These are phyloP conservation scores for Lithophane socia DNA, from an alignment of 2,888 invertebrate species.

Conservation along the genomic window DNA sequence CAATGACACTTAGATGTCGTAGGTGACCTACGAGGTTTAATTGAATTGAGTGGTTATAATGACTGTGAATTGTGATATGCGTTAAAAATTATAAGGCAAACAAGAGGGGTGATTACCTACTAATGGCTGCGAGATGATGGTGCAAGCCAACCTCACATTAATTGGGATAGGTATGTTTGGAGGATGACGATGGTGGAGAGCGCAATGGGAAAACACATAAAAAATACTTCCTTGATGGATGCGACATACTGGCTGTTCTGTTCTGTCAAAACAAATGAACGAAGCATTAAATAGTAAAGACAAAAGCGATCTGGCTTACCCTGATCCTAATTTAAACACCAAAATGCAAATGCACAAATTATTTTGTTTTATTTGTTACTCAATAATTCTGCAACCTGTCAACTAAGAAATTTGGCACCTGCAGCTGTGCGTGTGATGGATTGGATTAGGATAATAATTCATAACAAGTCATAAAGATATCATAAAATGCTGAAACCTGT, in stretches of 20 bases:
- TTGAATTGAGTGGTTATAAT: neutral
- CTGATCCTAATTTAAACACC: constrained; percentile 4
- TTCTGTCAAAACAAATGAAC: neutral
- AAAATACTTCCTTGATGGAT: neutral
- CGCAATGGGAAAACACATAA: neutral
- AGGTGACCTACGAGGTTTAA: neutral
- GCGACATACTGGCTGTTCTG: neutral
- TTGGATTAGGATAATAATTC: constrained; percentile 38
- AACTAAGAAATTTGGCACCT: constrained; percentile 50
- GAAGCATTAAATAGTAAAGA: neutral
- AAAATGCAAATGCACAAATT: constrained; percentile 16
- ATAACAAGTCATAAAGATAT: constrained; percentile 50
- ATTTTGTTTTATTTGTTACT: constrained; percentile 32
- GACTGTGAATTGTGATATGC: neutral
- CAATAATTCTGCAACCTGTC: constrained; percentile 48
- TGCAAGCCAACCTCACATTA: neutral
- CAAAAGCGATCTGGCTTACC: neutral
- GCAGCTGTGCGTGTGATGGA: constrained; percentile 42
- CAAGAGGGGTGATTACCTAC: neutral
- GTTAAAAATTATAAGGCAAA: neutral
- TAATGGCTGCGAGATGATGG: neutral
- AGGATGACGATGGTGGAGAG: too few species aligned
- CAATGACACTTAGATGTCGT: neutral
- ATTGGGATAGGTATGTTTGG: neutral
- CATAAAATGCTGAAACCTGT: constrained; percentile 30